These are phyloP conservation scores for Meiosimyza platycephala DNA, from an alignment of 2,888 invertebrate species.

Conservation along the genomic window DNA sequence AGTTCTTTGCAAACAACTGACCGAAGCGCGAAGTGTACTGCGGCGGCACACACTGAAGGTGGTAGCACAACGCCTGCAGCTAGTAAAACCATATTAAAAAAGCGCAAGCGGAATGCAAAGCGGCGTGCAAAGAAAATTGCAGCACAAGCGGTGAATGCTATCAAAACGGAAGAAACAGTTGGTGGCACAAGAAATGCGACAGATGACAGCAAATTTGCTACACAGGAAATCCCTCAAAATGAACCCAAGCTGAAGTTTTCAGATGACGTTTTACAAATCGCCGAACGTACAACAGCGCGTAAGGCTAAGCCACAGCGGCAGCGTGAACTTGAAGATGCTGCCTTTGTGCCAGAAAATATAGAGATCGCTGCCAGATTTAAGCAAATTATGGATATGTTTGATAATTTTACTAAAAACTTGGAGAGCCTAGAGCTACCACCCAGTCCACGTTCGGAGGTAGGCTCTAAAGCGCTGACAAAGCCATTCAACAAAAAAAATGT, in stretches of 20 bases:
- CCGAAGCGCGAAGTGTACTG: no score
- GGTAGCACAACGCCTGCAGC: not conserved
- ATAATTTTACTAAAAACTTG: slow-evolving; percentile 52
- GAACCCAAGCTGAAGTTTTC: not conserved
- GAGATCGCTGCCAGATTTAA: slow-evolving; percentile 47
- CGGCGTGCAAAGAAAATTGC: not conserved
- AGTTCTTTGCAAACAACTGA: no score
- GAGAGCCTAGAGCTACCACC: slow-evolving; percentile 48
- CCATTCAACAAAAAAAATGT: not conserved
- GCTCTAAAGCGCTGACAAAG: not conserved
- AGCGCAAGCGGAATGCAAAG: slow-evolving; percentile 23
- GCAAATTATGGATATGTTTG: slow-evolving; percentile 52
- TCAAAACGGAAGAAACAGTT: not conserved
- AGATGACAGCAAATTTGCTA: not conserved
- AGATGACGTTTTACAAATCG: no score
- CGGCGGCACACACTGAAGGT: no score
- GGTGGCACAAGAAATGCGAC: not conserved
- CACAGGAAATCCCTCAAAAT: not conserved
- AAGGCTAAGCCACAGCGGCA: no score
- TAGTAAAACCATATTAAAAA: not conserved
- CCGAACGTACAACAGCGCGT: no score
- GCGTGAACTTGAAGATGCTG: no score
- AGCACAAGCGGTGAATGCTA: not conserved
- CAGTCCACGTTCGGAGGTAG: not conserved
- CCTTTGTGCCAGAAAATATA: slow-evolving; percentile 23